Base-by-base conservation (phyloP, 2,113 vertebrate genomes). In the Salvator merianae region DNA sequence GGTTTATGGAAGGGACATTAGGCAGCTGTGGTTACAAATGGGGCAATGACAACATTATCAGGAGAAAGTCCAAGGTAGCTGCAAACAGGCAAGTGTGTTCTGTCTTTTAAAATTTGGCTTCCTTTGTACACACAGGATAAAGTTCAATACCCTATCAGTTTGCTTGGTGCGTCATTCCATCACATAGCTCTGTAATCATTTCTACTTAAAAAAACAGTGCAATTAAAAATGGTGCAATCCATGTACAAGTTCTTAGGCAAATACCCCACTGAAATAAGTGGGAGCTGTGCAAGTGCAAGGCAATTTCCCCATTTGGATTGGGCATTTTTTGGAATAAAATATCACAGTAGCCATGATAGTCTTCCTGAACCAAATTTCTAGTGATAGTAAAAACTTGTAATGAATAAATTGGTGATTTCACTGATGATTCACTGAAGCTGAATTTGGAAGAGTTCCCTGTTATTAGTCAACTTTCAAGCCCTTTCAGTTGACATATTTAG, bases 11-110 rank as follows among this genome's bases (percentile, higher is more conserved):
- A 1, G 50, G 47, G 12, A 73, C 8, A 50, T 38, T 1, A 62
- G 85, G 63, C 2, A 2, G 0, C 77, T 16, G 1, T 74, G 28
- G 87, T 34, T 86, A 85, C 84, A 89, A 87, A 90, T 88, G 4
- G 77, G 1, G 1, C 3, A 40, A 30, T 91, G 91, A 92, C 87
- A 86, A 88, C 91, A 88, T 77, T 76, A 34, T 32, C 30, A 0
- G 77, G 84, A 72, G 83, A 90, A 94, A 93, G 93, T 94, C 91
- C 93, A 82, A 85, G 72, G 80, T 66, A 66, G 78, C 47, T 2
- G 1, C 68, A 84, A 0, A 34, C 1, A 87, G 65, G 47, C 1
- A 70, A 26, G 36, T 26, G n/a, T n/a, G n/a, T n/a, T n/a, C n/a
- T n/a, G 8, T 72, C 38, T 32, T 50, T 36, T n/a, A 59, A 20